A percentile compares a stretch with the other conserved stretches of the same genome.
phyloP scores from a whole-genome alignment of 2,113 vertebrate genomes.

The Pionites leucogaster region DNA sequence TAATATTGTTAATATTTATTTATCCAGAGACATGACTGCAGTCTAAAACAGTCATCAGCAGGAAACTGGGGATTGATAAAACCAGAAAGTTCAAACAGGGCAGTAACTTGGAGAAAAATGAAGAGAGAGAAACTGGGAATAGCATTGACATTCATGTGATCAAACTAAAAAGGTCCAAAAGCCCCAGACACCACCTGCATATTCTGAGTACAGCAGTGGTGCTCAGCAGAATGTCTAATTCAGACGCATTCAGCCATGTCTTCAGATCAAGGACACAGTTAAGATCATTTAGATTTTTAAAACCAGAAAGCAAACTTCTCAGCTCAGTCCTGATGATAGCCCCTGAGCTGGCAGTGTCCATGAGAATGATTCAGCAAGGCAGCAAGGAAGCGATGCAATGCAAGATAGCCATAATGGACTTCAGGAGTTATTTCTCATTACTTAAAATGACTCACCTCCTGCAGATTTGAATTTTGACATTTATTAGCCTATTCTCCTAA shows the following conservation, averaged over 20 bases:
- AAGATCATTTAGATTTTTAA: neutral
- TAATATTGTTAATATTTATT: neutral
- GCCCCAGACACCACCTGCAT: neutral
- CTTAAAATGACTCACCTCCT: neutral
- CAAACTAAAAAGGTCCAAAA: neutral
- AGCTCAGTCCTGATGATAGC: neutral
- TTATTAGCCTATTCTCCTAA: neutral
- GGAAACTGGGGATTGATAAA: neutral
- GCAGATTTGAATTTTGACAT: fast-evolving
- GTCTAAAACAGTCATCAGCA: neutral
- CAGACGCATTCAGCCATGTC: neutral
- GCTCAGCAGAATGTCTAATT: neutral
- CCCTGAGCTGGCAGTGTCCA: neutral
- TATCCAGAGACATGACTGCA: neutral
- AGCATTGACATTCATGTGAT: fast-evolving
- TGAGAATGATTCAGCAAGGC: neutral
- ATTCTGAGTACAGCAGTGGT: neutral
- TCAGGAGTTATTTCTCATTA: neutral
- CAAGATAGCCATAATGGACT: neutral
- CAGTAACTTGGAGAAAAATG: neutral
- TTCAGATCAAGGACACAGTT: neutral
- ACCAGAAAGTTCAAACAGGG: neutral
- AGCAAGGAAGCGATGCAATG: neutral
- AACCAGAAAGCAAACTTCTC: neutral
- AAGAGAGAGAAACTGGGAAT: neutral